Evolutionary conservation across 2,113 vertebrate genomes (phyloP).

Genomic region (Ctenodactylus gundi): DNA sequence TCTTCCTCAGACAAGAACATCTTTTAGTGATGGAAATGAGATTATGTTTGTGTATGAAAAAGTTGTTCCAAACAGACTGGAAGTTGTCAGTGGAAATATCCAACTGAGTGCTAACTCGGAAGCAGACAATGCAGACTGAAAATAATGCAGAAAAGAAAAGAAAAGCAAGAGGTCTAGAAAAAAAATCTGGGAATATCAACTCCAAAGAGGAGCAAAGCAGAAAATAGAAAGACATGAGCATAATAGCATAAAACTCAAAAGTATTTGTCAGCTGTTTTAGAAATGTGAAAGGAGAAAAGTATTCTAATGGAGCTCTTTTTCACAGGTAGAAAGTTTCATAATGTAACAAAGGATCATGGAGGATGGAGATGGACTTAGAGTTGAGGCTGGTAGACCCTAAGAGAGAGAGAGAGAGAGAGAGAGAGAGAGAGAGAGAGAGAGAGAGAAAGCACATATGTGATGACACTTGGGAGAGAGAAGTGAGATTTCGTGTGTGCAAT

Average conservation of each 20-base stretch:
- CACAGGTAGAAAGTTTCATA: background rate
- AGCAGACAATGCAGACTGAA: background rate
- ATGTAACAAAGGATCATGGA: background rate
- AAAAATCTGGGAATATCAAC: background rate
- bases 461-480: background rate
- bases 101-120: background rate
- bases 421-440: too few species aligned
- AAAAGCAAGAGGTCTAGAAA: too few species aligned
- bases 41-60: background rate
- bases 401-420: too few species aligned
- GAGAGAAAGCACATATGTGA: background rate
- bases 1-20: background rate
- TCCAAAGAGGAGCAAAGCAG: too few species aligned
- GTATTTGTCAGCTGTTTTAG: background rate
- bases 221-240: background rate
- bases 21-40: background rate
- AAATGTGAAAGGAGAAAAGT: background rate
- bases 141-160: accelerated
- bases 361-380: background rate
- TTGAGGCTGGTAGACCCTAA: background rate
- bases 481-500: background rate
- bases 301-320: background rate
- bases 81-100: background rate
- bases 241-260: background rate
- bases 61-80: background rate